These are phyloP conservation scores for Coelinius sp. DNA, from an alignment of 2,888 invertebrate species.

Conservation along the genomic window DNA sequence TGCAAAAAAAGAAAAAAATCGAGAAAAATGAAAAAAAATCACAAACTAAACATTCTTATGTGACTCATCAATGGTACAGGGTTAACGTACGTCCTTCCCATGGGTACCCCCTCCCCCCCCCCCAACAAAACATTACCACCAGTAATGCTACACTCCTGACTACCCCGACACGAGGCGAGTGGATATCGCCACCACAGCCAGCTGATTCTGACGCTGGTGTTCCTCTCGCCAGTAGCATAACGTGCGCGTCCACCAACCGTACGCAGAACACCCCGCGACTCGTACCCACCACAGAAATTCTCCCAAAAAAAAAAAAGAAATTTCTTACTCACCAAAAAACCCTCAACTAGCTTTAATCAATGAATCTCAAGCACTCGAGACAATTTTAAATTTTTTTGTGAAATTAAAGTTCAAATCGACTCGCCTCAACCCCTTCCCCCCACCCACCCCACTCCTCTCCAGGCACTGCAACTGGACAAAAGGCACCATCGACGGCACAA, in stretches of 20 bases:
- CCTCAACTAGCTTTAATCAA: background rate
- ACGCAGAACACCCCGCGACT: background rate
- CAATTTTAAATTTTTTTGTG: background rate
- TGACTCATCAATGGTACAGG: background rate
- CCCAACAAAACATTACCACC: background rate
- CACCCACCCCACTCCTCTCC: background rate
- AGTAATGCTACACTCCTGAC: background rate
- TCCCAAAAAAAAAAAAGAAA: background rate
- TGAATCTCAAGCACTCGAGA: background rate
- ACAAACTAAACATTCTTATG: background rate
- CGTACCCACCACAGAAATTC: background rate
- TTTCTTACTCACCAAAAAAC: background rate
- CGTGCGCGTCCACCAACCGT: background rate
- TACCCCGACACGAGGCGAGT: slow-evolving; percentile 1
- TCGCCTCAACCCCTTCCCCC: too few relatives aligned
- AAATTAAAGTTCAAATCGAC: background rate
- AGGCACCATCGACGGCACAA: background rate
- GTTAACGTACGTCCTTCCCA: background rate
- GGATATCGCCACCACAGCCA: slow-evolving; percentile 9
- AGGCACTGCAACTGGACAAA: background rate
- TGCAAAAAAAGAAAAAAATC: background rate
- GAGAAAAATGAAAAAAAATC: background rate
- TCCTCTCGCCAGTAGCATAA: slow-evolving; percentile 8
- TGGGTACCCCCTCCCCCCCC: too few relatives aligned
- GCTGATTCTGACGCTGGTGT: slow-evolving; percentile 34